phyloP scores from a whole-genome alignment of 2,113 vertebrate genomes.

The Entomyzon cyanotis region DNA sequence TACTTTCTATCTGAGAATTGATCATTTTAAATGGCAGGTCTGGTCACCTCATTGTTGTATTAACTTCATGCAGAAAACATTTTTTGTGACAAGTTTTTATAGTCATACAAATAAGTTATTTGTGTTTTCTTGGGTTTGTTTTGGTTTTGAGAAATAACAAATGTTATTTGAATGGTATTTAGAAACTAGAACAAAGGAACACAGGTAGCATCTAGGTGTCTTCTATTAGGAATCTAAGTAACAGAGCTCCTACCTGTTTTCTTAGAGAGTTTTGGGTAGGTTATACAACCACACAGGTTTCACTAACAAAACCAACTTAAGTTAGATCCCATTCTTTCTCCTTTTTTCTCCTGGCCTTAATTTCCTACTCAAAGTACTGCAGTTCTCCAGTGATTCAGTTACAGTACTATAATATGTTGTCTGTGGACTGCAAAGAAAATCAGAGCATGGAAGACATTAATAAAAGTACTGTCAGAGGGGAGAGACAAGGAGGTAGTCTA shows the following conservation, averaged over 20 bases:
- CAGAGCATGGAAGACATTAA: background rate
- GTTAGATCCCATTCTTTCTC: background rate
- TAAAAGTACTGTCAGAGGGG: background rate
- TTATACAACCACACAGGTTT: background rate
- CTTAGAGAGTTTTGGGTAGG: background rate
- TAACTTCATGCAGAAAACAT: background rate
- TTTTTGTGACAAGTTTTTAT: background rate
- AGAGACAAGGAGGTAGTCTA: background rate
- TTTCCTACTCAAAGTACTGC: background rate
- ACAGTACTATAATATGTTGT: background rate
- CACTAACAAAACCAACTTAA: background rate
- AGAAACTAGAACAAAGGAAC: background rate
- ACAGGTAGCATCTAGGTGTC: fast-evolving
- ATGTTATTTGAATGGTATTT: background rate
- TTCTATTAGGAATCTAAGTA: background rate
- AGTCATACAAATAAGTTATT: background rate
- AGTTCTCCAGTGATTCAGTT: background rate
- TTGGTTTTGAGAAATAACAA: background rate
- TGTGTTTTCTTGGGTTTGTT: background rate
- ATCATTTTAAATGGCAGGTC: background rate
- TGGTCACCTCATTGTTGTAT: background rate
- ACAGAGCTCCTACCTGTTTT: background rate
- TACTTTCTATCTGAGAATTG: background rate
- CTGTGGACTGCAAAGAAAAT: background rate
- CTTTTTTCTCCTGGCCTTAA: background rate